Conservation (phyloP, 2,888 invertebrate species). For the Lagria hirta region DNA sequence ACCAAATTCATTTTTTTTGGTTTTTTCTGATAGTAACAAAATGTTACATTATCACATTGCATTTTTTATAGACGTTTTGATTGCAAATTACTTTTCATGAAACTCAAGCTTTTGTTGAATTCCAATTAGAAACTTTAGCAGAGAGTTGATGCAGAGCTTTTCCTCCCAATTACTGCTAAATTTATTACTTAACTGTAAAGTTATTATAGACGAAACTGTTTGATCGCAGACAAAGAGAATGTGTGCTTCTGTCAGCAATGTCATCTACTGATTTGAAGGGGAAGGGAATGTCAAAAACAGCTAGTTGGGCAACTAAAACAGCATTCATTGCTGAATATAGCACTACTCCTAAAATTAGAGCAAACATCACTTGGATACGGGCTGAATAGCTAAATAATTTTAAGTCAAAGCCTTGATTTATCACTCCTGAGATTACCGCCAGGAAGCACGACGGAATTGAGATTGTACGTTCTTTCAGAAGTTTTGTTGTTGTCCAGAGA, state of each 20-base stretch:
- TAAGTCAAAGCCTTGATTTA: conserved; percentile 50
- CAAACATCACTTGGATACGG: conserved; percentile 43
- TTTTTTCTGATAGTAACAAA: too few species aligned
- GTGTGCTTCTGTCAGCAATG: conserved; percentile 43
- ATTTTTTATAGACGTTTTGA: too few species aligned
- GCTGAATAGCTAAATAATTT: conserved; percentile 41
- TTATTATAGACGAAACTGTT: conserved; percentile 51
- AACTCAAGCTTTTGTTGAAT: too few species aligned
- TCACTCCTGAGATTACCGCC: conserved; percentile 44
- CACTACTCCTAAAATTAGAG: conserved; percentile 46
- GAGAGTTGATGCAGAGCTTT: too few species aligned
- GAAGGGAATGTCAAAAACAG: conserved; percentile 46
- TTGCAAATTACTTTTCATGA: too few species aligned
- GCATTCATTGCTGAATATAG: conserved; percentile 48
- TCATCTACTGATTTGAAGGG: conserved; percentile 51
- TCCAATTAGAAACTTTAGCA: too few species aligned
- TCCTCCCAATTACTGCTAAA: too few species aligned
- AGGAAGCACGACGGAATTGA: conserved; percentile 46
- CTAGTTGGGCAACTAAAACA: conserved; percentile 52
- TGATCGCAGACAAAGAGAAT: conserved; percentile 53
- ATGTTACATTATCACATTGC: too few species aligned
- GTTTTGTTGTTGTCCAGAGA: conserved; percentile 42
- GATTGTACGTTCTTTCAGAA: conserved; percentile 37
- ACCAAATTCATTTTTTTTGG: too few species aligned
- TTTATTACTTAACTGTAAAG: conserved; percentile 47